Conservation (phyloP, 2,113 vertebrate species). For the Melanostigma gelatinosum region DNA sequence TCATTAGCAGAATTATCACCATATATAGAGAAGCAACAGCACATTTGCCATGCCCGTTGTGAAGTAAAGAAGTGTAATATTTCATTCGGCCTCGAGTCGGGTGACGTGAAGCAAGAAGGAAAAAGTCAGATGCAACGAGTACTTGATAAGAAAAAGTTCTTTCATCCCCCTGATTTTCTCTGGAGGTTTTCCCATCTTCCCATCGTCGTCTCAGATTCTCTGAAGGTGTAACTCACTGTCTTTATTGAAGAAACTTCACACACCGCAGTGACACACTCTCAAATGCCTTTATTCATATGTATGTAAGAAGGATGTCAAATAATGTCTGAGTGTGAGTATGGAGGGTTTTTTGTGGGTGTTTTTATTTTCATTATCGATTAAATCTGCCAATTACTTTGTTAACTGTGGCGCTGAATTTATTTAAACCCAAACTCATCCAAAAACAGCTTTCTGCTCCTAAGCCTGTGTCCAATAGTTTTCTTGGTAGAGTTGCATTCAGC, state of each 20-base stretch:
- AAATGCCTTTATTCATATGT: slow-evolving; percentile 15
- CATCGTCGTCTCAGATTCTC: neutral
- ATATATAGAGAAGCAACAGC: slow-evolving; percentile 26
- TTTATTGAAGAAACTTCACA: slow-evolving; percentile 19
- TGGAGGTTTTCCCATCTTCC: slow-evolving; percentile 30
- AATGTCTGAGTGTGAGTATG: neutral
- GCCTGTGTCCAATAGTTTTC: slow-evolving; percentile 1
- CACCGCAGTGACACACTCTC: neutral
- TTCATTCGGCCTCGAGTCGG: slow-evolving; percentile 13
- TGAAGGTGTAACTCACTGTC: slow-evolving; percentile 18
- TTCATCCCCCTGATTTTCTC: slow-evolving; percentile 18
- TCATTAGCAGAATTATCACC: slow-evolving; percentile 52
- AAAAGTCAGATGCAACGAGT: slow-evolving; percentile 14
- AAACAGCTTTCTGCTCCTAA: slow-evolving; percentile 11
- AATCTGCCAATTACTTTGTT: neutral
- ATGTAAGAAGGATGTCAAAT: slow-evolving; percentile 10
- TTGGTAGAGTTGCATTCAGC: neutral
- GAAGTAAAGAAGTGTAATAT: slow-evolving; percentile 34
- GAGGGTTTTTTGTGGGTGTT: neutral
- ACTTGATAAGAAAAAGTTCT: slow-evolving; percentile 18
- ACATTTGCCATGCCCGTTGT: slow-evolving; percentile 21
- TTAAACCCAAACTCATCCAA: slow-evolving; percentile 14
- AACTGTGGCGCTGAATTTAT: neutral
- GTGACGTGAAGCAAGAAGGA: slow-evolving; percentile 5
- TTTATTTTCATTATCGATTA: neutral